Conservation (phyloP, 2,888 invertebrate genomes). For the Quadroppia sp. region DNA sequence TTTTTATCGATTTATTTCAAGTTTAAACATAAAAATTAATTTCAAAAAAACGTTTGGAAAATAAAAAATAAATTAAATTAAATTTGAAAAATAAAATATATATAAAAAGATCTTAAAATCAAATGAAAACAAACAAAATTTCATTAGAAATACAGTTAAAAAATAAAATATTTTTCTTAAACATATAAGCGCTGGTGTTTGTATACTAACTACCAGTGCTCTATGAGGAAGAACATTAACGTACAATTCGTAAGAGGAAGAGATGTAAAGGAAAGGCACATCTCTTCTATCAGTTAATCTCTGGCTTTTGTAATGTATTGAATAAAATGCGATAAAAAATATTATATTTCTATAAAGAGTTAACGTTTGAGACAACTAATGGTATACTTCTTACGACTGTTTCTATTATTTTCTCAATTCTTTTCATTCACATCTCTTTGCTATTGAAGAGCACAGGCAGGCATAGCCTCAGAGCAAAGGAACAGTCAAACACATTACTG, state of each 20-base stretch:
- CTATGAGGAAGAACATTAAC: slow-evolving; percentile 10
- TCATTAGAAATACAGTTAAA: background rate
- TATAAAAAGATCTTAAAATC: no score
- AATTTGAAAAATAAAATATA: no score
- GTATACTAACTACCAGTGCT: background rate
- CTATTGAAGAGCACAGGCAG: background rate
- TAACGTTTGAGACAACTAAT: background rate
- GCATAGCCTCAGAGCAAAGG: background rate
- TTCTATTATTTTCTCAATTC: background rate
- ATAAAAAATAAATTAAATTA: no score
- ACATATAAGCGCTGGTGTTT: background rate
- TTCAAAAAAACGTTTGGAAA: no score
- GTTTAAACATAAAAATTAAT: background rate
- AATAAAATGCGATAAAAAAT: background rate
- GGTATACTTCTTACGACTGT: background rate
- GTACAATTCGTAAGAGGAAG: background rate
- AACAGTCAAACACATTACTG: background rate
- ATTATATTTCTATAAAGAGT: background rate
- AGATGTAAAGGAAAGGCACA: slow-evolving; percentile 10
- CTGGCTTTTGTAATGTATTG: background rate
- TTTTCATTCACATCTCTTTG: background rate
- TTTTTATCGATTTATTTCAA: no score
- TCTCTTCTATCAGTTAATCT: slow-evolving; percentile 4
- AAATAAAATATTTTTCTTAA: background rate
- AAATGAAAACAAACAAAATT: background rate